Conservation (phyloP, 92 coral and sea anemone species). For the Epizoanthus ramosus region DNA sequence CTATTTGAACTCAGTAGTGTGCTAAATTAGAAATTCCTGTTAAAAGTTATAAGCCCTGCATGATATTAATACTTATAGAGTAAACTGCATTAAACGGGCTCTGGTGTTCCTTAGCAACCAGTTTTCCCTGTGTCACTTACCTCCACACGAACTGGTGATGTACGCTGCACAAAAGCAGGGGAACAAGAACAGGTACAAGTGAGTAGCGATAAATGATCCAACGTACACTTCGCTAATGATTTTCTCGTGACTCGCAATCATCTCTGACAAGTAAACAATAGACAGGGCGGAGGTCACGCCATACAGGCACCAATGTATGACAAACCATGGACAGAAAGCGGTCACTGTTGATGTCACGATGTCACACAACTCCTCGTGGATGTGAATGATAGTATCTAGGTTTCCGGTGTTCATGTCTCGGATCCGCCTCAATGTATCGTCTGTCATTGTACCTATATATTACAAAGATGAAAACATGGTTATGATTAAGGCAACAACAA, state of each 20-base stretch:
- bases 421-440: constrained; percentile 46
- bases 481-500: too few species aligned
- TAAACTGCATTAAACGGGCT: too few species aligned
- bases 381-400: constrained; percentile 43
- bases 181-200: constrained; percentile 63
- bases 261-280: constrained; percentile 69
- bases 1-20: too few species aligned
- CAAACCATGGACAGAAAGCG: constrained; percentile 78
- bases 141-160: constrained; percentile 76
- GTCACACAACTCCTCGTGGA: constrained; percentile 70
- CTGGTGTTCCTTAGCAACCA: too few species aligned
- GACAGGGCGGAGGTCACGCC: constrained; percentile 63
- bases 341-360: constrained; percentile 73
- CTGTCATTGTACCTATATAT: constrained; percentile 52
- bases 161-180: constrained; percentile 84
- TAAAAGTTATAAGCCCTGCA: too few species aligned
- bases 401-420: constrained; percentile 13
- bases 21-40: too few species aligned
- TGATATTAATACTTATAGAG: too few species aligned
- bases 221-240: constrained; percentile 54
- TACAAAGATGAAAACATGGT: background rate
- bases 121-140: constrained; percentile 28
- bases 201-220: constrained; percentile 55
- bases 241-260: constrained; percentile 40
- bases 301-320: constrained; percentile 69